Base-by-base conservation (phyloP, 1,140 invertebrate genomes). In the Papilio xuthus region DNA sequence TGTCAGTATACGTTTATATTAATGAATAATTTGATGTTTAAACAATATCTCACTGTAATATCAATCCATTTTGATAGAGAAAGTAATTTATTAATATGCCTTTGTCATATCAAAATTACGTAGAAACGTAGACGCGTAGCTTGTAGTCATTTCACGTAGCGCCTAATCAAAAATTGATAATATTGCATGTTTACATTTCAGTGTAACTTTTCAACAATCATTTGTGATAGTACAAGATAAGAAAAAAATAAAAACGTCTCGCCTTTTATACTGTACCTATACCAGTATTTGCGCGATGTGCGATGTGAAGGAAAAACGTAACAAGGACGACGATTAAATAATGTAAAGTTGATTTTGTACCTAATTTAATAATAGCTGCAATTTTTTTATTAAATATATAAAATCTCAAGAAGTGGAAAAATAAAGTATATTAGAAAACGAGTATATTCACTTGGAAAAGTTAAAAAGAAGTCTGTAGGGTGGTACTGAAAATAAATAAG, bases 401-500 rank as follows among this genome's bases (percentile, higher is more conserved):
- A 47, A 47, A 72, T 60, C 20, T 72, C 73, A 76, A 73, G 77
- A 75, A 78, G 7, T 7, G 53, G n/a, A 7, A 76, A 60, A 76
- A 76, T 42, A 76, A 76, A 76, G 42, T 63, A 41, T 63, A 41
- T 32, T 69, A 53, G 18, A 78, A 63, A 77, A 81, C 78, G 56
- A 76, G 74, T 78, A 83, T 78, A 83, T 82, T 85, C 81, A 85
- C 76, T 74, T 78, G 78, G 82, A 84, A 85, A 85, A 88, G 80
- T 84, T 83, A 77, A 82, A 82, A 84, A 81, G 78, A 79, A 80
- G 79, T 53, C 77, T 81, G 75, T 81, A 86, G 81, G 84, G 85
- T 86, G 82, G 84, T 85, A 89, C 82, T 85, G 84, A 88, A 90
- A 90, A 92, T 90, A 92, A 89, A 91, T 91, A 90, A 91, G 86